Base-by-base conservation (phyloP, 2,888 invertebrate genomes). In the Marronus borbonicus region DNA sequence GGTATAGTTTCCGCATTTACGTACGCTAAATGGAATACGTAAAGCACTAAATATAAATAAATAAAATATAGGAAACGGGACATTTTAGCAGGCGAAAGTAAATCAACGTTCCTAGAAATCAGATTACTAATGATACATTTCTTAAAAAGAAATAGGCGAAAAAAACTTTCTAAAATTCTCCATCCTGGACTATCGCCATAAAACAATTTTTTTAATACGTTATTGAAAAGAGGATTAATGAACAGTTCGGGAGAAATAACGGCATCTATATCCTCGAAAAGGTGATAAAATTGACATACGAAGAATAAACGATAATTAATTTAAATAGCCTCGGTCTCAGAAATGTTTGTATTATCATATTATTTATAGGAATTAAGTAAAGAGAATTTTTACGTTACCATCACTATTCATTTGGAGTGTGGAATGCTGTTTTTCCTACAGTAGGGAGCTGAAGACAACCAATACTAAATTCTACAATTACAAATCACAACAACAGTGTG, bases 11-110 rank as follows among this genome's bases (percentile, higher is more conserved):
- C n/a, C 52, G 52, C 44, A 10, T 1, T 7, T 17, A 68, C 44
- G 7, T 49, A 52, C 65, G 65, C 10, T 17, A 65, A 65, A 60
- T 28, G 44, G 44, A 12, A 44, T 31, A 62, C 36, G 62, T 62
- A 44, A 65, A 36, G 44, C 31, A n/a, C 3, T 17, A 39, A 65
- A 39, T 17, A 44, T 44, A 44, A 7, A 44, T 12, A 44, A 44
- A 44, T 44, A 44, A 44, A 65, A 39, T 55, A 17, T 65, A 14
- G 65, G 65, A 65, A 65, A 65, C 65, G 65, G 65, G 65, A 65
- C 65, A 65, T 65, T 65, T 65, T 44, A 65, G 39, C 65, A 65
- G 5, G n/a, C 7, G n/a, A 39, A 65, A 36, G 14, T 64, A 8
- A n/a, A 36, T 39, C 65, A 36, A 39, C 7, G 8, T 65, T 65